These are phyloP conservation scores for Asobara japonica DNA, from an alignment of 1,140 invertebrate genomes.

Conservation along the genomic window DNA sequence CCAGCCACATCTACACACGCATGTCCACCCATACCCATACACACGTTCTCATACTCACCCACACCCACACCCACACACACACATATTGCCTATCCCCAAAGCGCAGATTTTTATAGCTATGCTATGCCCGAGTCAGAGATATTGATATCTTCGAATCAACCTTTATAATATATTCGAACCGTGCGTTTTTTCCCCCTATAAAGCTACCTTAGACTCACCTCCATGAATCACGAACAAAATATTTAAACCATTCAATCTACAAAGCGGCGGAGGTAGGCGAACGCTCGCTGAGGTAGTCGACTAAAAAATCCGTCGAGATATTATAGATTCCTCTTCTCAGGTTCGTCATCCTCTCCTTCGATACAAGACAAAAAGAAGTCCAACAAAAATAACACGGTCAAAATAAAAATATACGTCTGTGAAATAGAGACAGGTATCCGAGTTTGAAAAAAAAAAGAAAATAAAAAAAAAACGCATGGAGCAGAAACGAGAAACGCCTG, in stretches of 20 bases:
- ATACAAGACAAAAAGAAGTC: background rate
- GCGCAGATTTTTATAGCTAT: too few species aligned
- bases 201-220: slow-evolving; percentile 13
- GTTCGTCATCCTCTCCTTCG: background rate
- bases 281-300: background rate
- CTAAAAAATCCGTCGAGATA: background rate
- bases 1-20: too few species aligned
- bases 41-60: too few species aligned
- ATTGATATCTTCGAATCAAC: too few species aligned
- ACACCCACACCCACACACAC: too few species aligned
- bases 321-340: background rate
- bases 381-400: background rate
- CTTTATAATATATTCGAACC: too few species aligned
- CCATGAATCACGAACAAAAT: background rate
- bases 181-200: background rate
- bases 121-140: too few species aligned
- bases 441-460: slow-evolving; percentile 14
- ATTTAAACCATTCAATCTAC: background rate
- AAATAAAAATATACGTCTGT: slow-evolving; percentile 4
- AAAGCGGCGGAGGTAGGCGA: background rate
- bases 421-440: slow-evolving; percentile 13
- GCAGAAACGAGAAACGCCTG: slow-evolving; percentile 19
- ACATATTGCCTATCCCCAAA: too few species aligned
- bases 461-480: background rate
- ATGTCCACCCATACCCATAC: too few species aligned